phyloP scores from a whole-genome alignment of 2,888 invertebrate genomes.

The Apamea sordens region DNA sequence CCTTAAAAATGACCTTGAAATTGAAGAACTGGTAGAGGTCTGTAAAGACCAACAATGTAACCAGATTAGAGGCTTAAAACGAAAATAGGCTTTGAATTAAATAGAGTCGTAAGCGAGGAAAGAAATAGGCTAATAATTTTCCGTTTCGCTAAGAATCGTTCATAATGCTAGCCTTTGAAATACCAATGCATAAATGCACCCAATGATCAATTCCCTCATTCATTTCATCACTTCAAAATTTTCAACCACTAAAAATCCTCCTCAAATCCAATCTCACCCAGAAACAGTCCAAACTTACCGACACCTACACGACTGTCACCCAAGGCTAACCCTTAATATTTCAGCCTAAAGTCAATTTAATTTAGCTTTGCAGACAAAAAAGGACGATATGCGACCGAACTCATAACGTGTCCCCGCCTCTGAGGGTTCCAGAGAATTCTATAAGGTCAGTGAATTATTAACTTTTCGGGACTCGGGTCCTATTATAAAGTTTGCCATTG shows the following conservation, averaged over 20 bases:
- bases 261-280: neutral
- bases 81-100: neutral
- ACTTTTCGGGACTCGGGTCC: slow-evolving; percentile 73
- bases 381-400: slow-evolving; percentile 75
- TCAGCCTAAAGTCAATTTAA: slow-evolving; percentile 82
- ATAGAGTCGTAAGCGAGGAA: neutral
- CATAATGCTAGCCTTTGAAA: no score
- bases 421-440: slow-evolving; percentile 78
- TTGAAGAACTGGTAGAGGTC: neutral
- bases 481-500: slow-evolving; percentile 78
- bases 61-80: neutral
- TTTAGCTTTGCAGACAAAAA: slow-evolving; percentile 86
- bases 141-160: no score
- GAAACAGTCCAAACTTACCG: neutral
- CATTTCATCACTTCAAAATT: neutral
- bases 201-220: neutral
- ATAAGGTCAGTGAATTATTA: slow-evolving; percentile 81
- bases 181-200: no score
- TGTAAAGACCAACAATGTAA: neutral
- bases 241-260: neutral
- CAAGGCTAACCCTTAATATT: slow-evolving; percentile 70
- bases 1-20: neutral
- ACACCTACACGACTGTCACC: slow-evolving; percentile 68
- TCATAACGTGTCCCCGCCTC: slow-evolving; percentile 86
- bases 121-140: neutral